Conservation (phyloP, 2,113 vertebrate genomes). For the Phaethon lepturus region DNA sequence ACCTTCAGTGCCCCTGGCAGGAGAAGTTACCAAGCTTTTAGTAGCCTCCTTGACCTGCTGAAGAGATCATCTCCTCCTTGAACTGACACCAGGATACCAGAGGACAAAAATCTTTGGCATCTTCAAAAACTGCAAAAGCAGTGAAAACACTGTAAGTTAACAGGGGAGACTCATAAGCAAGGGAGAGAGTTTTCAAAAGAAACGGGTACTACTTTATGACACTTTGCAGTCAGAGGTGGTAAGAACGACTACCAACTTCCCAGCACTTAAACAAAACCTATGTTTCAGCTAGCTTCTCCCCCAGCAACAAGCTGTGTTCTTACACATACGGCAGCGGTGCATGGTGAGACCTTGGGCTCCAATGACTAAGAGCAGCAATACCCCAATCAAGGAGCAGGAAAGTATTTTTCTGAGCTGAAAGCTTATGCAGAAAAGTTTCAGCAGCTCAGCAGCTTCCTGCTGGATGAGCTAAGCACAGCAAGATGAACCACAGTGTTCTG, state of each 20-base stretch:
- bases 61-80: background rate
- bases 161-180: background rate
- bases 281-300: background rate
- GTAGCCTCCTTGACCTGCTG: background rate
- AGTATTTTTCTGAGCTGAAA: background rate
- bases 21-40: background rate
- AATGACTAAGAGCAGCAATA: background rate
- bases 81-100: background rate
- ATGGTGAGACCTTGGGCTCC: background rate
- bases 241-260: background rate
- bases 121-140: background rate
- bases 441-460: conserved; percentile 16
- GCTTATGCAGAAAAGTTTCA: background rate
- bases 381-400: background rate
- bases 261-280: background rate
- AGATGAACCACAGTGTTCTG: background rate
- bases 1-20: background rate
- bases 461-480: background rate
- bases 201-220: background rate
- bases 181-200: background rate
- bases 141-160: background rate
- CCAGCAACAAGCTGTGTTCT: background rate
- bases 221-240: background rate
- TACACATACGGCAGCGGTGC: background rate
- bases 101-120: background rate